Evolutionary conservation across 92 coral and sea anemone species (phyloP), one percentile per base, ranked within the genome.

Genomic region (Porites evermanni): DNA sequence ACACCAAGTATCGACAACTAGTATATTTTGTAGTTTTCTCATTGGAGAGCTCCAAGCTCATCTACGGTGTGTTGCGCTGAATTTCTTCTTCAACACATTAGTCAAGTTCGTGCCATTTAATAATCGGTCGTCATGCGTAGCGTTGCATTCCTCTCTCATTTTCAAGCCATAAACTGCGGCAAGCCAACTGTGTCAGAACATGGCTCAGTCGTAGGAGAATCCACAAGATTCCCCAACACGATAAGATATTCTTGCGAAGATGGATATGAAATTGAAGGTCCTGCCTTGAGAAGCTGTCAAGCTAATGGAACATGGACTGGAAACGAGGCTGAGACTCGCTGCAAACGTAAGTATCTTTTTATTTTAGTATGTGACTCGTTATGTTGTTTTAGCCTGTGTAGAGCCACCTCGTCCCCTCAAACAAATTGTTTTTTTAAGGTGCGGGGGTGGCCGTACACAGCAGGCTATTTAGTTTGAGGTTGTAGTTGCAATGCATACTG

Each of bases 271-370:
- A 75, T 81, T 56, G 56, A 84, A 18, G 95, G 95, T 5, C 69
- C 90, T 26, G 56, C 20, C 20, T 80, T 76, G 7, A 69, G 95
- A 80, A 74, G 64, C 18, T 92, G 95, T 66, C 95, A 88, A 68
- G 86, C 90, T 38, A 77, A 88, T 70, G 92, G 92, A 8, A 85
- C 69, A 6, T 92, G 95, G 95, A 92, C 92, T 85, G 92, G 88
- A 19, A 47, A 12, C n/a, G 84, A 85, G 52, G 79, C 47, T 13
- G 60, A 54, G 60, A 54, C 88, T 5, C 51, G 76, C 51, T 92
- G 95, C 70, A 84, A 84, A 70, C 82, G 88, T 85, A 67, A 85
- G 85, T 73, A 16, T 16, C 72, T 8, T 10, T 54, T 54, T 10
- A 54, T 54, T 54, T 54, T 54, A 8, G 13, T 54, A 54, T 8